A percentile compares a stretch with the other conserved stretches of the same genome.
These are phyloP conservation scores for Asbolus verrucosus DNA, from an alignment of 1,140 invertebrate species.

Conservation along the genomic window DNA sequence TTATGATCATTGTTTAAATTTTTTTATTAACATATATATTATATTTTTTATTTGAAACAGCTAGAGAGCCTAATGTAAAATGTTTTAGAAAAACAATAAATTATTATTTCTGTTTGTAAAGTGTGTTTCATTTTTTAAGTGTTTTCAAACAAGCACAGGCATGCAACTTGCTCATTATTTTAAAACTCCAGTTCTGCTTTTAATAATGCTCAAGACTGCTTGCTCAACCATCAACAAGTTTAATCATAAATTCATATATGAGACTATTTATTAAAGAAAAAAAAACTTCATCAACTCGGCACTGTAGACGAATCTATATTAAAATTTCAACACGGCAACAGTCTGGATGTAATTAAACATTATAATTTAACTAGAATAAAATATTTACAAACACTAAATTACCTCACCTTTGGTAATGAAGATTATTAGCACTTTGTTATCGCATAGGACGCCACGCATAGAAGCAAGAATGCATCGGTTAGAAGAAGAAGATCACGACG, in stretches of 20 bases:
- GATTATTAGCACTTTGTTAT: no score
- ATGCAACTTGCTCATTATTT: conserved; percentile 22
- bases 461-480: no score
- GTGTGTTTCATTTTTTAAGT: no score
- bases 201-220: neutral
- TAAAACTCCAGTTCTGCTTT: conserved; percentile 3
- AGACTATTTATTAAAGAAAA: neutral
- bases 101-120: conserved; percentile 39
- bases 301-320: neutral
- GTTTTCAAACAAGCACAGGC: conserved; percentile 3
- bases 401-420: no score
- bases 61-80: conserved; percentile 35
- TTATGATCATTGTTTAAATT: conserved; percentile 28
- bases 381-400: no score
- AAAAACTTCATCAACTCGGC: neutral
- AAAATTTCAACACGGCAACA: conserved; percentile 7
- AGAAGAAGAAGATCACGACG: no score
- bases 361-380: no score
- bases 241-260: conserved; percentile 24
- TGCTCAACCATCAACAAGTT: conserved; percentile 8
- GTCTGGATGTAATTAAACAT: no score
- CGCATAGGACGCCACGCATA: no score
- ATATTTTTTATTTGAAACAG: conserved; percentile 42
- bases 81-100: conserved; percentile 37
- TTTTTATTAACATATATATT: no score